These are phyloP conservation scores for Drosophila mettleri DNA, from an alignment of 2,888 invertebrate genomes.

Conservation along the genomic window DNA sequence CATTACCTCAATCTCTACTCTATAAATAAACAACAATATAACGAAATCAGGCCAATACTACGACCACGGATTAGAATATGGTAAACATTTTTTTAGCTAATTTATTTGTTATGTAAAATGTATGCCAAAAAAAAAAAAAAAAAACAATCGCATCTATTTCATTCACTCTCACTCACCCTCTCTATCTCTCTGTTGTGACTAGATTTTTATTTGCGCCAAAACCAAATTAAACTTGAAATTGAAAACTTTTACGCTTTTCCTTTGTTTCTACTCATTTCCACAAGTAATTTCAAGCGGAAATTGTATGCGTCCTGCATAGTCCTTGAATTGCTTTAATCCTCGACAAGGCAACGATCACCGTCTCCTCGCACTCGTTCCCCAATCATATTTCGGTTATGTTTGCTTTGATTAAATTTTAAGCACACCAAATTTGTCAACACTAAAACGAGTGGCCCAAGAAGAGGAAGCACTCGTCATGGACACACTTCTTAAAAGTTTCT, in stretches of 20 bases:
- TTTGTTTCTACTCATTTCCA: neutral
- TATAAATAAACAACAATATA: slow-evolving; percentile 20
- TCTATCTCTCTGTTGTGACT: slow-evolving; percentile 16
- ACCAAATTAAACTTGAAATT: slow-evolving; percentile 11
- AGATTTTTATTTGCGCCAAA: slow-evolving; percentile 16
- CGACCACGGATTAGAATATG: slow-evolving; percentile 96
- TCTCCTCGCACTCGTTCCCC: slow-evolving; percentile 33
- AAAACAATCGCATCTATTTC: slow-evolving; percentile 22
- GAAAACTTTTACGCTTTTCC: neutral
- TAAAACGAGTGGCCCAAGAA: slow-evolving; percentile 11
- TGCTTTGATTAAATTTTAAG: slow-evolving; percentile 56
- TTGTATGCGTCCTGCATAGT: slow-evolving; percentile 23
- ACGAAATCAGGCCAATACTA: slow-evolving; percentile 90
- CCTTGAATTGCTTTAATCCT: slow-evolving; percentile 17
- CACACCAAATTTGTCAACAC: slow-evolving; percentile 25
- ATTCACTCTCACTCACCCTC: neutral
- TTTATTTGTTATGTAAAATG: slow-evolving; percentile 71
- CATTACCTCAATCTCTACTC: slow-evolving; percentile 22
- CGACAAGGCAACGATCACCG: neutral
- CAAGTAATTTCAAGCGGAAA: slow-evolving; percentile 17
- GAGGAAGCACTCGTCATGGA: slow-evolving; percentile 21
- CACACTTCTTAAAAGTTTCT: slow-evolving; percentile 34
- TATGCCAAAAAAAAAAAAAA: slow-evolving; percentile 34
- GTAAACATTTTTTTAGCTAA: slow-evolving; percentile 88
- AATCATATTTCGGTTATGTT: slow-evolving; percentile 45